Evolutionary conservation across 2,888 invertebrate species (phyloP).

Genomic region (Dorcus hopei): DNA sequence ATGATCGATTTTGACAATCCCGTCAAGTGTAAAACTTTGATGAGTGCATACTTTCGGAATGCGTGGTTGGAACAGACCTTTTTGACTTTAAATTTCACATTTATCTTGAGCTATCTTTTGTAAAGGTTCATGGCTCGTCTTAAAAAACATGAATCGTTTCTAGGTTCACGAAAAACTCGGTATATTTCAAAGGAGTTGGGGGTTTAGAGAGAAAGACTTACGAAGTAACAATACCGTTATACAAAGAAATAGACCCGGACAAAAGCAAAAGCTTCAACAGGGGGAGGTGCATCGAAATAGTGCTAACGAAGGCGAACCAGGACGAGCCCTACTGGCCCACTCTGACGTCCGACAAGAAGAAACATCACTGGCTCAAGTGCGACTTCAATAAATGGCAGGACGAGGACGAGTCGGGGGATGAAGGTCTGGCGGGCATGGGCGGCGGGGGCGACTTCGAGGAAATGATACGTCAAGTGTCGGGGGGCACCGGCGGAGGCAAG

Average conservation of each 20-base stretch:
- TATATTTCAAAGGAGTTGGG: conserved; percentile 83
- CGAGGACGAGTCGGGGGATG: conserved; percentile 90
- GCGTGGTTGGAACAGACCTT: too few species aligned
- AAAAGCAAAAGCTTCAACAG: conserved; percentile 70
- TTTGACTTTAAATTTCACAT: too few species aligned
- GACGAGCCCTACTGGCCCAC: conserved; percentile 84
- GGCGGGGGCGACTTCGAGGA: conserved; percentile 60
- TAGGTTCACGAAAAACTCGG: conserved; percentile 66
- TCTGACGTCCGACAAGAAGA: conserved; percentile 79
- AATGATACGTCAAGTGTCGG: conserved; percentile 74
- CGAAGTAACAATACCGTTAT: conserved; percentile 84
- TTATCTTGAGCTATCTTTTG: too few species aligned
- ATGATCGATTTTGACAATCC: too few species aligned
- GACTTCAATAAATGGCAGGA: conserved; percentile 98
- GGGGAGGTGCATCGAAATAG: conserved; percentile 72
- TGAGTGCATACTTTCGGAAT: too few species aligned
- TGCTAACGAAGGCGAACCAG: conserved; percentile 63
- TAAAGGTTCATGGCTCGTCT: too few species aligned
- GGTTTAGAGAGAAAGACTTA: conserved; percentile 81
- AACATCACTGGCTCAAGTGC: conserved; percentile 93
- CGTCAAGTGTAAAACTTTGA: too few species aligned
- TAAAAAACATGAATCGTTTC: conserved; percentile 8
- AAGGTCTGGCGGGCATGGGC: conserved; percentile 54
- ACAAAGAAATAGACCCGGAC: conserved; percentile 77
- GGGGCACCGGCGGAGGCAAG: conserved; percentile 55